Conservation (phyloP, 1,140 invertebrate species). For the Lineus longissimus region DNA sequence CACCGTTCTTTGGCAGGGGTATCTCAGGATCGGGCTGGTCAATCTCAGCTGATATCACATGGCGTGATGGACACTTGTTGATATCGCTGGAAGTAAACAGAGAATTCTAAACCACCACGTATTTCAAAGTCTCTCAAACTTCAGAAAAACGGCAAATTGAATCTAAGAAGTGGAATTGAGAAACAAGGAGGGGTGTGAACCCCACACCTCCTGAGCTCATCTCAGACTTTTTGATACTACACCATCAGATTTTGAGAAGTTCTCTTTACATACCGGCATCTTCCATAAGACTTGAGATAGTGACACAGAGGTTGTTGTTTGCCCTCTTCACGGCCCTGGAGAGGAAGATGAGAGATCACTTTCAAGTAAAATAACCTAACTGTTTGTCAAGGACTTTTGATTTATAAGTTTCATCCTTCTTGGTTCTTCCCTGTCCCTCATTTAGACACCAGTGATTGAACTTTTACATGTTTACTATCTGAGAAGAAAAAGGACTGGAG, state of each 20-base stretch:
- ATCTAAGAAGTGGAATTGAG: no score
- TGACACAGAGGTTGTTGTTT: constrained; percentile 21
- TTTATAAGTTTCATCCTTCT: no score
- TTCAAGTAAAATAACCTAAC: neutral
- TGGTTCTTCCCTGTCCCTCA: no score
- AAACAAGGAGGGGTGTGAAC: no score
- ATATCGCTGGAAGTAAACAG: constrained; percentile 13
- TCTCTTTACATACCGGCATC: constrained; percentile 24
- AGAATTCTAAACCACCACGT: neutral
- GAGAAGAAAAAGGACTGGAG: no score
- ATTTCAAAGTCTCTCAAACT: no score
- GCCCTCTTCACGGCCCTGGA: constrained; percentile 25
- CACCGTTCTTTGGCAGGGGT: constrained; percentile 22
- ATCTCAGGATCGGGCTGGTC: constrained; percentile 12
- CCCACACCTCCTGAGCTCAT: no score
- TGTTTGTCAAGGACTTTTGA: no score
- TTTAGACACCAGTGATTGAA: no score
- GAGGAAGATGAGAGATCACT: constrained; percentile 1
- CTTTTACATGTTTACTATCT: no score
- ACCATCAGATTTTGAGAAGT: neutral
- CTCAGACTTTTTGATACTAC: no score
- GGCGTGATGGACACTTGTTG: constrained; percentile 22
- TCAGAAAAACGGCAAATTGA: no score
- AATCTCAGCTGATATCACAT: constrained; percentile 23
- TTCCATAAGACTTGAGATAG: constrained; percentile 27